These are phyloP conservation scores for Pentalonia nigronervosa DNA, from an alignment of 1,140 invertebrate genomes.

Conservation along the genomic window DNA sequence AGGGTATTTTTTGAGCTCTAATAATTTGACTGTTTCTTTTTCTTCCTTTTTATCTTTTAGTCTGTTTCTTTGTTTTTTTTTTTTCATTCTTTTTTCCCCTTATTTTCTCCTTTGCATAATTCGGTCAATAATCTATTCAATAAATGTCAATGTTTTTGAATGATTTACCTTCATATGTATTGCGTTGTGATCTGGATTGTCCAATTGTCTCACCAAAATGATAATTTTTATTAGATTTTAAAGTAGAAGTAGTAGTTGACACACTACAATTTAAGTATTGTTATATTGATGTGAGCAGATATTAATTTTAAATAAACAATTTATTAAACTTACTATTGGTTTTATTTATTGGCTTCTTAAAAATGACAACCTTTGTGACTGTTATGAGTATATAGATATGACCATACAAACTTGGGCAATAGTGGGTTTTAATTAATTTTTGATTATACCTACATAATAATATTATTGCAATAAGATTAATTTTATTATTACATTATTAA, in stretches of 20 bases:
- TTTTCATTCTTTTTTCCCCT: not conserved
- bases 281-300: slow-evolving; percentile 56
- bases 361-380: not conserved
- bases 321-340: slow-evolving; percentile 43
- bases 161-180: not conserved
- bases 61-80: not conserved
- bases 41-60: not conserved
- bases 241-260: slow-evolving; percentile 45
- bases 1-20: not conserved
- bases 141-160: not conserved
- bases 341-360: not conserved
- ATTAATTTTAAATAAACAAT: slow-evolving; percentile 57
- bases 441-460: not conserved
- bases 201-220: slow-evolving; percentile 19
- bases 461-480: not conserved
- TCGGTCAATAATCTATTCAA: not conserved
- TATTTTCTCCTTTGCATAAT: not conserved
- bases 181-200: not conserved
- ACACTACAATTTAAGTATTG: slow-evolving; percentile 57
- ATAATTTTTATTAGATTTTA: slow-evolving; percentile 35
- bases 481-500: not conserved
- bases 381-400: not conserved
- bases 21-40: not conserved
- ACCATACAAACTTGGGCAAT: not conserved
- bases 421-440: not conserved